Percentiles rank a stretch among this genome's conserved stretches.
phyloP scores from a whole-genome alignment of 1,140 invertebrate species.

The Leptopilina clavipes region DNA sequence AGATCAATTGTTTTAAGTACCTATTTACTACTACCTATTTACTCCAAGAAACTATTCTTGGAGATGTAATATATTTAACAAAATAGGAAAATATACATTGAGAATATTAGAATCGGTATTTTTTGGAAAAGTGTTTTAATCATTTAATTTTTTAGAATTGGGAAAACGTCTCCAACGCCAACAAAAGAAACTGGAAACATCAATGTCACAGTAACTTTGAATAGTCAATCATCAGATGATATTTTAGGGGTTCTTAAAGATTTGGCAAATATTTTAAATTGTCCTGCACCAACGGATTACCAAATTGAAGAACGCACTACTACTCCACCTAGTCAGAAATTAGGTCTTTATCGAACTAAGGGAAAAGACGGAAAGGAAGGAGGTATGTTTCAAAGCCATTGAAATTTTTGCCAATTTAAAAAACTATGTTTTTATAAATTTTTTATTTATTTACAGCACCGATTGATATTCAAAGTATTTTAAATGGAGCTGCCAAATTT shows the following conservation, averaged over 20 bases:
- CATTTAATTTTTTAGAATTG: constrained; percentile 56
- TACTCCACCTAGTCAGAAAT: constrained; percentile 86
- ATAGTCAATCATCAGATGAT: constrained; percentile 92
- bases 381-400: constrained; percentile 62
- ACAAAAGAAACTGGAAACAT: constrained; percentile 88
- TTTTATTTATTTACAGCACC: constrained; percentile 74
- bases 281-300: constrained; percentile 89
- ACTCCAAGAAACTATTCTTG: too few relatives aligned
- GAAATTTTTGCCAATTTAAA: not conserved
- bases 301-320: constrained; percentile 88
- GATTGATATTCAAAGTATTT: constrained; percentile 91
- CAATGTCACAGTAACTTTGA: constrained; percentile 93
- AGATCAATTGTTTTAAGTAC: too few relatives aligned
- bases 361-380: constrained; percentile 90
- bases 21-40: too few relatives aligned
- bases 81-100: too few relatives aligned
- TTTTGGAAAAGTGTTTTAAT: too few relatives aligned
- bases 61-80: too few relatives aligned
- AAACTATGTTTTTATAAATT: constrained; percentile 33
- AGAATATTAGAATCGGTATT: too few relatives aligned
- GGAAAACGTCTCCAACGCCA: constrained; percentile 77
- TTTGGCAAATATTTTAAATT: constrained; percentile 92
- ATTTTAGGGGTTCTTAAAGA: constrained; percentile 92
- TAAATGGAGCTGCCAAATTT: constrained; percentile 91
- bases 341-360: constrained; percentile 86